Conservation (phyloP, 2,113 vertebrate genomes). For the Neodon shergylaensis region DNA sequence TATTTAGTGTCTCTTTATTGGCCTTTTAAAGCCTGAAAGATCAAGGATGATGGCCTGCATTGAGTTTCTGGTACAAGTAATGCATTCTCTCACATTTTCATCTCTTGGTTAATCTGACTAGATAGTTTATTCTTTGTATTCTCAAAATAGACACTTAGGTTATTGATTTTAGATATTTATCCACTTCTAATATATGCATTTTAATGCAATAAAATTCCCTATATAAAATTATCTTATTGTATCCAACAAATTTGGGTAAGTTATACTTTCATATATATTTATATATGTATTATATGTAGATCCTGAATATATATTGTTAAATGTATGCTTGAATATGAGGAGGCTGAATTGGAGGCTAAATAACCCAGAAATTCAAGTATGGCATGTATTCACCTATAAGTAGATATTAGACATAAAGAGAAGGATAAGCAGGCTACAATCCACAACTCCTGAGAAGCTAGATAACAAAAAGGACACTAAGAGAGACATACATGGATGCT, state of each 20-base stretch:
- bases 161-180: neutral
- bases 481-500: no score
- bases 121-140: neutral
- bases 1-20: neutral
- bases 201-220: neutral
- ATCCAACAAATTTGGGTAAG: neutral
- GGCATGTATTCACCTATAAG: no score
- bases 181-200: neutral
- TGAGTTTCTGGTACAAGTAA: neutral
- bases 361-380: no score
- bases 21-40: neutral
- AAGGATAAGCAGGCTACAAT: no score
- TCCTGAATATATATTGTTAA: neutral
- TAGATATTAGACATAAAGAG: no score
- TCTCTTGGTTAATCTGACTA: neutral
- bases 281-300: neutral
- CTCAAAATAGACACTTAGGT: neutral
- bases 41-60: neutral
- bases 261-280: constrained; percentile 28
- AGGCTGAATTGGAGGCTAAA: no score
- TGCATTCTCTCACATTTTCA: neutral
- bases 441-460: no score
- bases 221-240: neutral
- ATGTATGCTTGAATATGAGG: neutral
- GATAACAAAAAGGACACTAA: no score